A percentile compares a stretch with the other conserved stretches of the same genome.
Conservation (phyloP, 2,113 vertebrate species). For the Nyctereutes procyonoides region DNA sequence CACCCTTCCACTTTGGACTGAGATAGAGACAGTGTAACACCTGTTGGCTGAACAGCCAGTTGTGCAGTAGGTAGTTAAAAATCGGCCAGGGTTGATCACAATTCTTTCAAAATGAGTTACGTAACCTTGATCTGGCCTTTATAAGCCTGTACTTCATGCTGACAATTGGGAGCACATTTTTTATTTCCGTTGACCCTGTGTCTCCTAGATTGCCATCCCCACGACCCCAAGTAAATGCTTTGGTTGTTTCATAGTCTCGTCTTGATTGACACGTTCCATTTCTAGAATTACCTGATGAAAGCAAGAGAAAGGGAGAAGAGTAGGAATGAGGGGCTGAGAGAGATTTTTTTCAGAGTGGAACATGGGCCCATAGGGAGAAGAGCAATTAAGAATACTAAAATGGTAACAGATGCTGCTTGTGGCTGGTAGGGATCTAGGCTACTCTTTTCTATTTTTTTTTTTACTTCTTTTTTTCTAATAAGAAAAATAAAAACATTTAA, state of each 20-base stretch:
- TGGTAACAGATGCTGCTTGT: neutral
- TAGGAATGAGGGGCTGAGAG: neutral
- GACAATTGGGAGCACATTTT: neutral
- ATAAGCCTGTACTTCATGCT: neutral
- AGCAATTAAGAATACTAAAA: neutral
- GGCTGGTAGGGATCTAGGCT: neutral
- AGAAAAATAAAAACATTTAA: neutral
- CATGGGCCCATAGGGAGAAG: accelerated
- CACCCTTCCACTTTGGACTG: neutral
- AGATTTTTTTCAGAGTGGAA: neutral
- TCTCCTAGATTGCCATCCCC: neutral
- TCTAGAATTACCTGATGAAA: neutral
- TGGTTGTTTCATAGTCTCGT: neutral
- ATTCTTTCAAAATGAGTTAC: neutral
- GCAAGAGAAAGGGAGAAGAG: neutral
- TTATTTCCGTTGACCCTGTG: neutral
- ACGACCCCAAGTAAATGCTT: neutral
- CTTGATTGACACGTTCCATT: neutral
- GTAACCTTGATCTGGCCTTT: neutral
- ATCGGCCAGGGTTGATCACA: neutral
- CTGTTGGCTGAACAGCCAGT: neutral
- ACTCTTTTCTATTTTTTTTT: neutral
- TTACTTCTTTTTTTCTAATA: neutral
- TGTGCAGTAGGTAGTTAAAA: neutral
- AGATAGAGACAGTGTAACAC: neutral